Conservation (phyloP, 1,140 invertebrate genomes). For the Drosophila arawakana region DNA sequence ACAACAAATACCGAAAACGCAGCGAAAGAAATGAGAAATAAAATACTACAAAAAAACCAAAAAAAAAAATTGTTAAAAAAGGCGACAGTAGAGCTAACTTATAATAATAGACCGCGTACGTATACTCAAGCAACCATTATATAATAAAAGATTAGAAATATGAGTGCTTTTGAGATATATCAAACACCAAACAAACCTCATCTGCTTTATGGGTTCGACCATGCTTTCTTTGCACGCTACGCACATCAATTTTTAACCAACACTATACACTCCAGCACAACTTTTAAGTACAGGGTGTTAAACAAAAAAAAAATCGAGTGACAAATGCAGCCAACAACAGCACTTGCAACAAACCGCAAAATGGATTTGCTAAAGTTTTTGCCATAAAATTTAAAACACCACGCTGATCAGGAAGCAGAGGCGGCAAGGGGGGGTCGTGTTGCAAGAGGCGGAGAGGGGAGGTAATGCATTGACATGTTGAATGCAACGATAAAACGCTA, state of each 20-base stretch:
- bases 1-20: slow-evolving; percentile 46
- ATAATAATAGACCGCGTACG: no score
- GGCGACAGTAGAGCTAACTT: no score
- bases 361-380: slow-evolving; percentile 62
- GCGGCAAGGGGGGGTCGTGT: neutral
- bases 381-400: slow-evolving; percentile 45
- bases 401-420: slow-evolving; percentile 10
- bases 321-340: slow-evolving; percentile 40
- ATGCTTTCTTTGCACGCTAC: no score
- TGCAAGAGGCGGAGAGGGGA: slow-evolving; percentile 23
- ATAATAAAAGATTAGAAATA: no score
- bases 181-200: no score
- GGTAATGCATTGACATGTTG: slow-evolving; percentile 64
- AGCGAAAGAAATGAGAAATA: slow-evolving; percentile 46
- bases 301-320: slow-evolving; percentile 25
- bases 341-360: slow-evolving; percentile 56
- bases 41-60: slow-evolving; percentile 37
- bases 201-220: no score
- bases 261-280: no score
- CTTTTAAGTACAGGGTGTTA: no score
- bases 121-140: no score
- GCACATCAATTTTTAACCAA: no score
- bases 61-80: slow-evolving; percentile 12
- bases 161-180: no score
- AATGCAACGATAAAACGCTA: slow-evolving; percentile 62